Base-by-base conservation (phyloP, 1,140 invertebrate genomes). In the Condylostylus longicornis region DNA sequence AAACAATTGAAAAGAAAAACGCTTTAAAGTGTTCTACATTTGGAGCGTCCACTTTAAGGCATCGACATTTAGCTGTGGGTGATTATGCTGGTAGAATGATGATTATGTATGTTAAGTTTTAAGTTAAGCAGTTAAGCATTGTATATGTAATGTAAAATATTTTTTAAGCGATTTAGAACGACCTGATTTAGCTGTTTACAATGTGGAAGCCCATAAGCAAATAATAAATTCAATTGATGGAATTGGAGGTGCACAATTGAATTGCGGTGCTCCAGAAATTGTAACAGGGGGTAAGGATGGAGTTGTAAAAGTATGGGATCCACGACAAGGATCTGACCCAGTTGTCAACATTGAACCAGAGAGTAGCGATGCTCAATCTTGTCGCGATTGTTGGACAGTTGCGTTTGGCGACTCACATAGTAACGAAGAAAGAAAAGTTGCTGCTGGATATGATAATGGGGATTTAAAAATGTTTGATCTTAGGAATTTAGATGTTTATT, bases 391-490 rank as follows among this genome's bases (percentile, higher is more conserved):
- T 57, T 94, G 87, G 87, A 59, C 76, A 4, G 86, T 90, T 8
- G 70, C 75, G 10, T 90, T 91, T 53, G 87, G 86, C 2, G 82
- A 96, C 66, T 80, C 85, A 0, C 89, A 79, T 52, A 89, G 82
- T 55, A 71, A 77, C 15, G 69, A 82, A 21, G 89, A 96, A 49
- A 67, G 90, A 38, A 69, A 84, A 38, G 74, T 96, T 1, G 78
- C 75, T 41, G 81, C 89, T 25, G 93, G 91, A 4, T 97, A 94
- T 60, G 91, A 97, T 53, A 97, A 96, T 66, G 93, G 93, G 0
- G 93, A 97, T 60, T 61, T 97, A 0, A 96, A 96, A 66, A 72
- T 96, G 58, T 96, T 93, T 61, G 89, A 96, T 66, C 64, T 97
- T n/a, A 71, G 75, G 45, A 73, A 71, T 10, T 87, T 94, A 78